Conservation (phyloP, 1,140 invertebrate species). For the Orchestia grillus region DNA sequence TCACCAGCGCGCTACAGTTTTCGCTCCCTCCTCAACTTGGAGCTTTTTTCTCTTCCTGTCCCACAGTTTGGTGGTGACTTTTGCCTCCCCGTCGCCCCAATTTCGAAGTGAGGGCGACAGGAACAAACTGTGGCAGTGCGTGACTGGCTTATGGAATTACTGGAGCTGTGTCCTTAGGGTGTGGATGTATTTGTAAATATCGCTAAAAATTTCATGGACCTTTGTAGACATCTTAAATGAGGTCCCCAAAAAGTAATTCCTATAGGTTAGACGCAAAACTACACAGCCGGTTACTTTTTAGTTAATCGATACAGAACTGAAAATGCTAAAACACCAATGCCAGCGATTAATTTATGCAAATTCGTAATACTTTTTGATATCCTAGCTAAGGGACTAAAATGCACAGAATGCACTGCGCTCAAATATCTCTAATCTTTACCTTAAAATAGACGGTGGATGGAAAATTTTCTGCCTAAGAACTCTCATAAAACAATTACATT, state of each 20-base stretch:
- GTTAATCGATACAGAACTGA: no score
- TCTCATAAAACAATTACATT: no score
- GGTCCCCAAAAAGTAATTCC: neutral
- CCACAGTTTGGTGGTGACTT: neutral
- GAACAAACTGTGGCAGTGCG: neutral
- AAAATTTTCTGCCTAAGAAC: no score
- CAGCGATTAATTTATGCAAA: no score
- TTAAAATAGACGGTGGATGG: no score
- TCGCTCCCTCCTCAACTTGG: neutral
- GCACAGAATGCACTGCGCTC: no score
- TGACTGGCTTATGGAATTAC: neutral
- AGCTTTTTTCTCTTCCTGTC: neutral
- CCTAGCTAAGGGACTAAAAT: no score
- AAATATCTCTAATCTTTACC: no score
- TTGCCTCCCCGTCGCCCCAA: neutral
- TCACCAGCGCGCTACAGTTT: neutral
- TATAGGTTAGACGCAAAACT: neutral
- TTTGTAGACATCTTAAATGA: neutral
- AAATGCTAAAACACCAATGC: no score
- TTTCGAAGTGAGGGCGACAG: neutral
- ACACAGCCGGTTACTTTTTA: no score
- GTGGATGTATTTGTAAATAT: neutral
- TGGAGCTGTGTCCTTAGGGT: neutral
- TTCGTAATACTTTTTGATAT: no score
- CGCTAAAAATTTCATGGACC: neutral